phyloP scores from a whole-genome alignment of 2,113 vertebrate genomes.

The Microcebus lehilahytsara region DNA sequence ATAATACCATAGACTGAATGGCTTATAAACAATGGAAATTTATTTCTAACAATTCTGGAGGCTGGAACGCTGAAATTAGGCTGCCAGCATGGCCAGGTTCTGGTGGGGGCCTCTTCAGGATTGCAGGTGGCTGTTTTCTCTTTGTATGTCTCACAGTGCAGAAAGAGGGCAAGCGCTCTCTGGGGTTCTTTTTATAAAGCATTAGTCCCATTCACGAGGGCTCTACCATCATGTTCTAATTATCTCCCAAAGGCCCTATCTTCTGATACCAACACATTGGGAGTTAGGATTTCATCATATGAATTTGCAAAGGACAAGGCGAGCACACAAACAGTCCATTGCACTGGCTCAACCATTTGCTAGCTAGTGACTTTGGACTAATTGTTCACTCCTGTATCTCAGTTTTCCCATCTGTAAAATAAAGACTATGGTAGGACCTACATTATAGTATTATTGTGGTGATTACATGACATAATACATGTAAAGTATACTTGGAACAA shows the following conservation, averaged over 20 bases:
- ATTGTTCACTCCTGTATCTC: neutral
- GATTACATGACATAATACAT: neutral
- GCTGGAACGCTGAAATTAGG: neutral
- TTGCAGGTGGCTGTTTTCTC: neutral
- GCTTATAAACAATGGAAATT: neutral
- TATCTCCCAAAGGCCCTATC: neutral
- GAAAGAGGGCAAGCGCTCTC: neutral
- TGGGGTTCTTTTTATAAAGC: neutral
- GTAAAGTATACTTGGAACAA: neutral
- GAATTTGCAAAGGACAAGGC: neutral
- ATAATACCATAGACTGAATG: neutral
- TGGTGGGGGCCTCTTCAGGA: neutral
- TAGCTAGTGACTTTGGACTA: neutral
- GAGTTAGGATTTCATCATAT: neutral
- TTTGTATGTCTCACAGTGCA: neutral
- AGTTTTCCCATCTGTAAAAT: slow-evolving; percentile 24
- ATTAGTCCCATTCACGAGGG: neutral
- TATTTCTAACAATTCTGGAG: neutral
- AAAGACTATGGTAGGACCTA: neutral
- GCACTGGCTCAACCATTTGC: neutral
- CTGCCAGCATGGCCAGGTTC: neutral
- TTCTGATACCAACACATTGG: neutral
- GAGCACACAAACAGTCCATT: neutral
- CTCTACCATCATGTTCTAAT: neutral
- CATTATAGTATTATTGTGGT: neutral